A percentile compares a stretch with the other conserved stretches of the same genome.
phyloP scores from a whole-genome alignment of 2,113 vertebrate genomes.

The Cynopterus brachyotis region DNA sequence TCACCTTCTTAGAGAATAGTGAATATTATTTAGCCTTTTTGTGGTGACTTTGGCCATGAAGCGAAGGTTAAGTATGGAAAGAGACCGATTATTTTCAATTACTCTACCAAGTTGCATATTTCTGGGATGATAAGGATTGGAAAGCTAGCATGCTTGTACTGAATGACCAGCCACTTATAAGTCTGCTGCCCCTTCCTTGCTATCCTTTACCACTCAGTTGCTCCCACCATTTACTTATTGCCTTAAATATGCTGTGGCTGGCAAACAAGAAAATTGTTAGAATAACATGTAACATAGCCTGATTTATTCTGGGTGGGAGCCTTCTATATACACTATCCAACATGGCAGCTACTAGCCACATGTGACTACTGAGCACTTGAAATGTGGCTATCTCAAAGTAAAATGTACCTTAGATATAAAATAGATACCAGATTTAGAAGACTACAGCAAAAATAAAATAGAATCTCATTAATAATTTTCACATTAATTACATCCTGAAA shows the following conservation, averaged over 20 bases:
- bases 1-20: neutral
- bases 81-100: neutral
- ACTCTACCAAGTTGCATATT: too few species aligned
- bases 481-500: neutral
- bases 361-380: rapidly evolving
- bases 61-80: neutral
- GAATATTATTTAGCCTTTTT: neutral
- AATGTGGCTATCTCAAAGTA: too few species aligned
- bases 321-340: neutral
- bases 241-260: neutral
- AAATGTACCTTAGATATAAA: neutral
- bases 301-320: neutral
- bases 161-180: neutral
- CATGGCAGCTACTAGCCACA: neutral
- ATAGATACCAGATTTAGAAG: neutral
- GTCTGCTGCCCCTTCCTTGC: neutral
- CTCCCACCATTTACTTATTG: neutral
- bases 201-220: neutral
- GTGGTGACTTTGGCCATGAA: neutral
- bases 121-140: too few species aligned
- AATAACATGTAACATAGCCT: neutral
- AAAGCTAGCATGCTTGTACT: neutral
- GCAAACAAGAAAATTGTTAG: neutral
- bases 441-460: neutral
- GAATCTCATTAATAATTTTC: neutral